phyloP scores from a whole-genome alignment of 2,113 vertebrate species.

The Phalacrocorax brasilianus region DNA sequence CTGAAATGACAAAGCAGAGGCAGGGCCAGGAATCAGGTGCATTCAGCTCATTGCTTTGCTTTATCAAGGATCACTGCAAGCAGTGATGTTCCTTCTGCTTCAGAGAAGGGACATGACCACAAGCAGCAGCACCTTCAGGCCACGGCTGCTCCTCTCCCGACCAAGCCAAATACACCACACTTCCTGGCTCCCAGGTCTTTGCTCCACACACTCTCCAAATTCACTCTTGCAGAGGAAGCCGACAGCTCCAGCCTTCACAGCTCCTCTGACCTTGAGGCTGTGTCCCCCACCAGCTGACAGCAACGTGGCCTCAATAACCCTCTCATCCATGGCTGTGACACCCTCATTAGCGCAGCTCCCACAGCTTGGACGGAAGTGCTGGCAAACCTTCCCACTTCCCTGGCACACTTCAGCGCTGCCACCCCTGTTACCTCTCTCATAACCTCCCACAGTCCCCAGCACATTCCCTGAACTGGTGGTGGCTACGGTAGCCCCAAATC shows the following conservation, averaged over 20 bases:
- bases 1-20: neutral
- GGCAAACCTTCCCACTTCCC: neutral
- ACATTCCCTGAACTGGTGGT: neutral
- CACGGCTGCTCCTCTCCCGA: neutral
- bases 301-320: neutral
- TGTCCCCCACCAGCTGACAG: neutral
- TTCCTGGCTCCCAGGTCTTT: fast-evolving
- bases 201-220: neutral
- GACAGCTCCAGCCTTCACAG: neutral
- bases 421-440: neutral
- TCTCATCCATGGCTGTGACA: neutral
- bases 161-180: fast-evolving
- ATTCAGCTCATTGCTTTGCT: neutral
- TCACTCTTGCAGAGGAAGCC: neutral
- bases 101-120: neutral
- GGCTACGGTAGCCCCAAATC: neutral
- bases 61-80: neutral
- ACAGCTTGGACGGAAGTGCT: neutral
- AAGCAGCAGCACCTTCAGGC: neutral
- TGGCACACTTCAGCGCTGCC: neutral
- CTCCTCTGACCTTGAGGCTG: neutral
- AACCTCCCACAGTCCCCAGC: fast-evolving
- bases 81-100: neutral
- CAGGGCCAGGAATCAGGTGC: neutral
- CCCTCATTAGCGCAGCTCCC: neutral